phyloP scores from a whole-genome alignment of 2,888 invertebrate genomes.

The Dexiosoma caninum region DNA sequence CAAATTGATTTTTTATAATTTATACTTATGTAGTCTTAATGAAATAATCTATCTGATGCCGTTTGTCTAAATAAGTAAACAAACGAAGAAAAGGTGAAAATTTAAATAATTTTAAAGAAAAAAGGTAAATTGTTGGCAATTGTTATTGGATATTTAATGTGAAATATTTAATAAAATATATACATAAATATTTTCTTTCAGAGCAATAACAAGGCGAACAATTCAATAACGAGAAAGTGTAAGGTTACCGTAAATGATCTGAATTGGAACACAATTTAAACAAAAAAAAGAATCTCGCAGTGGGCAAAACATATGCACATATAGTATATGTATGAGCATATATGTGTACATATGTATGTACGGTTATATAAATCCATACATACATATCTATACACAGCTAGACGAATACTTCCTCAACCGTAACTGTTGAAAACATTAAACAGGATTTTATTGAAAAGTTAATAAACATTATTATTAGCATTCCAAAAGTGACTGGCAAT shows the following conservation, averaged over 20 bases:
- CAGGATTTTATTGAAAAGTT: background rate
- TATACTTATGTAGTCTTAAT: background rate
- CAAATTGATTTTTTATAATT: constrained; percentile 11
- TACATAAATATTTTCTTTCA: background rate
- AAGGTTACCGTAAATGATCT: constrained; percentile 54
- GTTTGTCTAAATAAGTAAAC: background rate
- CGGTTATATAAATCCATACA: no score
- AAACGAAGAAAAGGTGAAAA: background rate
- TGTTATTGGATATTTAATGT: background rate
- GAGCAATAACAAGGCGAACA: constrained; percentile 45
- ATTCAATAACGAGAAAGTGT: constrained; percentile 21
- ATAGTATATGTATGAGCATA: no score
- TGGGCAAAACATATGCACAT: constrained; percentile 1
- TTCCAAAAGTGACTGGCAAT: background rate
- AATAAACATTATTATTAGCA: background rate
- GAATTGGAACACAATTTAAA: constrained; percentile 43
- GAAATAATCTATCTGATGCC: background rate
- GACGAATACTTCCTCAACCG: constrained; percentile 30
- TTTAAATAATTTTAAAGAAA: background rate
- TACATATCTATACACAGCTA: background rate
- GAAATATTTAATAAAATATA: constrained; percentile 2
- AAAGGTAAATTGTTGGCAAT: constrained; percentile 7
- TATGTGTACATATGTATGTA: no score
- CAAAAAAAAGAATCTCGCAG: constrained; percentile 25
- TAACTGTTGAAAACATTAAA: constrained; percentile 12